phyloP scores from a whole-genome alignment of 2,888 invertebrate genomes.

The Metellina segmentata region DNA sequence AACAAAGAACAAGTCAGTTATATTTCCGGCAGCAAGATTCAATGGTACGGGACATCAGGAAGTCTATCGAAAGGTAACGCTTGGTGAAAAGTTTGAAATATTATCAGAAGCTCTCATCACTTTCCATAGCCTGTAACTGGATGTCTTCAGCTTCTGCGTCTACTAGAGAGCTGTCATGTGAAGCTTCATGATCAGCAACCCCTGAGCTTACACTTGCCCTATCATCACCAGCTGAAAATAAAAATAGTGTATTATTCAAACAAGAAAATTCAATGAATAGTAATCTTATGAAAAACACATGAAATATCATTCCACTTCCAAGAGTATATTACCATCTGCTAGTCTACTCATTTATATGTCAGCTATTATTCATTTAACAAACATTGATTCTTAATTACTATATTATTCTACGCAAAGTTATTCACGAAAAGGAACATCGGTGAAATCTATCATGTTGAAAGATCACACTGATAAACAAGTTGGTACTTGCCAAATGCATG shows the following conservation, averaged over 20 bases:
- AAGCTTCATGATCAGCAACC: conserved; percentile 74
- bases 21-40: conserved; percentile 45
- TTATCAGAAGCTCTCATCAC: conserved; percentile 81
- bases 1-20: conserved; percentile 14
- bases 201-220: conserved; percentile 75
- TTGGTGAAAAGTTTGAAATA: conserved; percentile 28
- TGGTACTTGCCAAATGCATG: too few species aligned
- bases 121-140: conserved; percentile 81
- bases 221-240: conserved; percentile 65
- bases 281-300: too few species aligned
- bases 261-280: too few species aligned
- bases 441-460: too few species aligned
- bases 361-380: too few species aligned
- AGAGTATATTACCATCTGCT: too few species aligned
- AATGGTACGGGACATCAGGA: conserved; percentile 37
- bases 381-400: too few species aligned
- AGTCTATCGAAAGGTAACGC: conserved; percentile 42
- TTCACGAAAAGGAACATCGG: too few species aligned
- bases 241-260: neutral
- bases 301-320: too few species aligned
- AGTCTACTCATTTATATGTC: too few species aligned
- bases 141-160: conserved; percentile 80
- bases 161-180: conserved; percentile 77
- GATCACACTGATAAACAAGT: too few species aligned
- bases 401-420: too few species aligned